Evolutionary conservation across 2,797 vertebrate genomes (phyloP).

Genomic region (Sebastes taczanowskii): DNA sequence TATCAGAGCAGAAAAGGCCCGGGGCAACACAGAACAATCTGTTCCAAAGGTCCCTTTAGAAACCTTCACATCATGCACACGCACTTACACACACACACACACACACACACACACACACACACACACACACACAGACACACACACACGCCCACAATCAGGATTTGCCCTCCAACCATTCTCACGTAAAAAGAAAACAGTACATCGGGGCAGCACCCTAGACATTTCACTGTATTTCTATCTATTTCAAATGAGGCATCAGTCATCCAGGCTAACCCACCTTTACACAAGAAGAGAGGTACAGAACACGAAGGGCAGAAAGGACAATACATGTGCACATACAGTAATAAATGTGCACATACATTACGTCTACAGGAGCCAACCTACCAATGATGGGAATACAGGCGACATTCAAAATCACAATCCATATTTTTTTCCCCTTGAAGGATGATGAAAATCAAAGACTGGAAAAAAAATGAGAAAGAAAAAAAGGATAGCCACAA

Average conservation of each 20-base stretch:
- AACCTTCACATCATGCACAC: conserved; percentile 13
- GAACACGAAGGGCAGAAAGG: neutral
- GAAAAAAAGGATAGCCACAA: conserved; percentile 46
- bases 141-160: neutral
- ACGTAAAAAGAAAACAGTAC: conserved; percentile 32
- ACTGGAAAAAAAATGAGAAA: conserved; percentile 24
- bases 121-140: neutral
- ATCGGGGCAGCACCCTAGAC: conserved; percentile 28
- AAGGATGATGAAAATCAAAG: conserved; percentile 66
- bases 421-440: conserved; percentile 48
- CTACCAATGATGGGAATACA: neutral
- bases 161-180: conserved; percentile 36
- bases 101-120: neutral
- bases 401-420: conserved; percentile 31
- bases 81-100: neutral
- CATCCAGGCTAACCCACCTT: conserved; percentile 6
- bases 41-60: conserved; percentile 41
- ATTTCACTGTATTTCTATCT: conserved; percentile 45
- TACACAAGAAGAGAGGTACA: neutral
- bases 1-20: conserved; percentile 23
- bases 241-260: conserved; percentile 26
- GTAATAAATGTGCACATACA: conserved; percentile 28
- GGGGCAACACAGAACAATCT: conserved; percentile 41
- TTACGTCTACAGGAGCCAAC: neutral
- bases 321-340: neutral